Conservation (phyloP, 1,140 invertebrate genomes). For the Ectropis grisescens region DNA sequence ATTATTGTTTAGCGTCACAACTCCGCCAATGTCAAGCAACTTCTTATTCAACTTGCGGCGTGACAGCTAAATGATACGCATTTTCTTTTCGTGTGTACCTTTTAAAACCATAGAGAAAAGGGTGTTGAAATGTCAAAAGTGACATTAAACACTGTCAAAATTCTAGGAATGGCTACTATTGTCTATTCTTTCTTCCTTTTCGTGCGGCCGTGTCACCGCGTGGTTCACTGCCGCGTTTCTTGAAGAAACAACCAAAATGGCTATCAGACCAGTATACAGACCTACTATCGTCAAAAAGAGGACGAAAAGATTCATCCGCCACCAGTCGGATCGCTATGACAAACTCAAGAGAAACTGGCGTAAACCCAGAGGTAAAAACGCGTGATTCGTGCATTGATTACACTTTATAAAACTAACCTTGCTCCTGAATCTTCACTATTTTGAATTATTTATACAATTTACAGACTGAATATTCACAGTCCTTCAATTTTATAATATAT, state of each 20-base stretch:
- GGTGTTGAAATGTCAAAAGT: no score
- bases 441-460: not conserved
- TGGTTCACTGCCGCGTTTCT: slow-evolving; percentile 55
- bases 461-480: not conserved
- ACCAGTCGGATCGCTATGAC: slow-evolving; percentile 97
- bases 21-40: no score
- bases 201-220: slow-evolving; percentile 66
- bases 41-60: no score
- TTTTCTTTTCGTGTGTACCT: no score
- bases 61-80: no score
- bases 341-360: slow-evolving; percentile 85
- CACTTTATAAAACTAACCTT: slow-evolving; percentile 4
- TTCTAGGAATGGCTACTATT: slow-evolving; percentile 47
- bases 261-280: slow-evolving; percentile 88
- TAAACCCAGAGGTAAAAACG: slow-evolving; percentile 71
- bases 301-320: slow-evolving; percentile 95
- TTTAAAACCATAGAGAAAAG: slow-evolving; percentile 7
- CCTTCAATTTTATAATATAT: not conserved
- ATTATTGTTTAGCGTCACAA: no score
- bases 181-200: slow-evolving; percentile 61
- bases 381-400: slow-evolving; percentile 4
- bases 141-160: slow-evolving; percentile 24
- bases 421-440: not conserved
- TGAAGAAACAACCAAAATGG: slow-evolving; percentile 74
- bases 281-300: slow-evolving; percentile 95